A percentile compares a stretch with the other conserved stretches of the same genome.
phyloP scores from a whole-genome alignment of 2,797 vertebrate genomes.

The Etheostoma nigrum region DNA sequence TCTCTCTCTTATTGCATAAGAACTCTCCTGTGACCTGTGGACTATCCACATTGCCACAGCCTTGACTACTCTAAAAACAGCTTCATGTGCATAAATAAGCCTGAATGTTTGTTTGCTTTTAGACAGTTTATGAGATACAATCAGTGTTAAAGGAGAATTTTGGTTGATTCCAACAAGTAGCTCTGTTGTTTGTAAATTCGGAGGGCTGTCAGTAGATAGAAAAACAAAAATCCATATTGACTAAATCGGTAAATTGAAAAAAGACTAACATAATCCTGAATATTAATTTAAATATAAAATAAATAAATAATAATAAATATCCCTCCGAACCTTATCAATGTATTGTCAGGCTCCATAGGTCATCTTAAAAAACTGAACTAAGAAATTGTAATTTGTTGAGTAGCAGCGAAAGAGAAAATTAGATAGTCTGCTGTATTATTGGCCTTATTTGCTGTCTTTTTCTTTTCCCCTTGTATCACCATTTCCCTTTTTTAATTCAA shows the following conservation, averaged over 20 bases:
- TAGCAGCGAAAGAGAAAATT: slow-evolving; percentile 38
- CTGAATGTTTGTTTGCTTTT: slow-evolving; percentile 6
- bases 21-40: slow-evolving; percentile 26
- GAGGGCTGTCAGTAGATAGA: too few relatives aligned
- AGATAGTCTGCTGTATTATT: slow-evolving; percentile 55
- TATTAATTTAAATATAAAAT: neutral
- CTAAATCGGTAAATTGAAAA: neutral
- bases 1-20: slow-evolving; percentile 11
- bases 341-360: slow-evolving; percentile 8
- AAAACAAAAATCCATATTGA: neutral
- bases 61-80: slow-evolving; percentile 7
- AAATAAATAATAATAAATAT: neutral
- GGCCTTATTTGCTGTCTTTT: slow-evolving; percentile 29
- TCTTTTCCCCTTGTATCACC: slow-evolving; percentile 33
- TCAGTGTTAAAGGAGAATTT: neutral
- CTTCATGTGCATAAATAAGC: slow-evolving; percentile 27
- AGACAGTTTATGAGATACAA: neutral
- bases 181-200: too few relatives aligned
- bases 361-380: slow-evolving; percentile 24
- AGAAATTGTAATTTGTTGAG: slow-evolving; percentile 31
- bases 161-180: too few relatives aligned
- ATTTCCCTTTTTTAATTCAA: slow-evolving; percentile 49
- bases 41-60: slow-evolving; percentile 20
- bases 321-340: neutral
- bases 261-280: neutral